phyloP scores from a whole-genome alignment of 2,888 invertebrate species.

The Athetis lepigone region DNA sequence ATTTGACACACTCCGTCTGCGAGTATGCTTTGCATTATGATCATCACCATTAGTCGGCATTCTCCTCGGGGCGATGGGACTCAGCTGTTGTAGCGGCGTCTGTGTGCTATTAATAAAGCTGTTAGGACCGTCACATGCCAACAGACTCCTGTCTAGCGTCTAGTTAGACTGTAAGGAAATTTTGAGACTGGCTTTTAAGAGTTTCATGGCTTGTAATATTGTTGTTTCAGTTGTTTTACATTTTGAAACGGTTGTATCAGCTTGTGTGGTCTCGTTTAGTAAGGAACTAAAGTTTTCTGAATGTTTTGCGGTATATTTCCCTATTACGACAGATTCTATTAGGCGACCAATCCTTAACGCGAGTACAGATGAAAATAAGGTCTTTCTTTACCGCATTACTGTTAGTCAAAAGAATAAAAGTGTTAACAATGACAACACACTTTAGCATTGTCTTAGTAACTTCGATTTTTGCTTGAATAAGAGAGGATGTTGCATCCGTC shows the following conservation, averaged over 20 bases:
- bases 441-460: conserved; percentile 1
- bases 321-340: background rate
- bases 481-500: conserved; percentile 36
- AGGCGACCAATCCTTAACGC: background rate
- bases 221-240: conserved; percentile 25
- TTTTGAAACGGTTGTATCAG: conserved; percentile 5
- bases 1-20: conserved; percentile 48
- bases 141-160: conserved; percentile 22
- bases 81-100: conserved; percentile 69
- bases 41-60: conserved; percentile 59
- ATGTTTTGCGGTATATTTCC: background rate
- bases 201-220: conserved; percentile 5
- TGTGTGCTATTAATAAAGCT: conserved; percentile 67
- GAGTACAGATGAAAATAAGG: background rate
- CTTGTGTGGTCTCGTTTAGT: conserved; percentile 29
- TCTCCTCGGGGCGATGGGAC: conserved; percentile 50
- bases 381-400: background rate
- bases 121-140: conserved; percentile 52
- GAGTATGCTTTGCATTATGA: conserved; percentile 49
- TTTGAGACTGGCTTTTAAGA: conserved; percentile 20
- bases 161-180: conserved; percentile 29
- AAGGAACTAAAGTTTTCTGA: background rate
- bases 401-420: background rate
- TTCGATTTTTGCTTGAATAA: conserved; percentile 9
- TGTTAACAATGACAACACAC: conserved; percentile 1